Evolutionary conservation across 2,113 vertebrate species (phyloP), one percentile per base, ranked within the genome.

Genomic region (Telmatochromis brachygnathus): DNA sequence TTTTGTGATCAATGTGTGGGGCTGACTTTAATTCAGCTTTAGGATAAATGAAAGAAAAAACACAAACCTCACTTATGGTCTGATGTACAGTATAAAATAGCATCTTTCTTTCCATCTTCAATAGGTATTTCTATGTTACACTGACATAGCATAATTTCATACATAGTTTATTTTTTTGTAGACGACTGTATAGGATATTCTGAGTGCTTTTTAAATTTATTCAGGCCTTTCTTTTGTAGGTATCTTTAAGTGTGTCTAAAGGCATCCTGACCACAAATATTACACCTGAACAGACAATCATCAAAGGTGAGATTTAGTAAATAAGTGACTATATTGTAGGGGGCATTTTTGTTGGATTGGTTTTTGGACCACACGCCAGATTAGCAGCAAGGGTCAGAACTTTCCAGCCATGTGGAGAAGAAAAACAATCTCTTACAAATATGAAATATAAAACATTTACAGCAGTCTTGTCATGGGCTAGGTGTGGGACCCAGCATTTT

Each of bases 291-390:
- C 26, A 28, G 55, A 58, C 26, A 28, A 58, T 58, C 13, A 28
- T 58, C 55, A 58, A 58, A 58, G 26, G 55, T 58, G 26, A 58
- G 55, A 58, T 58, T 58, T 58, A 58, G 13, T 58, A 58, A 28
- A 58, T 15, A 58, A 58, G 55, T 58, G 13, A 15, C 7, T 58
- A 58, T 58, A 28, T 28, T 45, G 42, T 45, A 45, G 13, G 42
- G 42, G 13, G 37, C 26, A 26, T 21, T 54, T 11, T 1, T 21
- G 10, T 23, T 54, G n/a, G n/a, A 23, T 23, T 54, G 53, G 53
- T 23, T 54, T 54, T 54, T 54, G 53, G n/a, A 6, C 53, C n/a
- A 23, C 53, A 54, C 6, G 2, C 3, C 53, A 54, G 53, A 54
- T 54, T 54, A 54, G 53, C 53, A 54, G 53, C 10, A 54, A 4